Evolutionary conservation across 2,888 invertebrate species (phyloP), one percentile per base, ranked within the genome.

Genomic region (Drosophila neutralis): DNA sequence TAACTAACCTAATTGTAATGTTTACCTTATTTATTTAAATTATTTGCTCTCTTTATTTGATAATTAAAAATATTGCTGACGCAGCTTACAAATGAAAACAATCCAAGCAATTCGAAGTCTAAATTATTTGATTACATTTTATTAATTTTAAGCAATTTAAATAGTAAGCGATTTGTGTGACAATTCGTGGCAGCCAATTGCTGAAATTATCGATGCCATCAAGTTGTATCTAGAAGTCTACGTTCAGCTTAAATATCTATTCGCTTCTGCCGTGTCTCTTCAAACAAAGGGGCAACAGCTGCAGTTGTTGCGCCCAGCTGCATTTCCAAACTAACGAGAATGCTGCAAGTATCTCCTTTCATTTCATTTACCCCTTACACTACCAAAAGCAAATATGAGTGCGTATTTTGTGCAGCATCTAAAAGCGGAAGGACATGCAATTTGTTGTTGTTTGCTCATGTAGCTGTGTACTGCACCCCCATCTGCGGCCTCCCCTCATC

Each of bases 401-500:
- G 89, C 87, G 87, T 87, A 73, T 87, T 69, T 83, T 82, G 85
- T 83, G 77, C 57, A 73, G 87, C 87, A 87, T 75, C 85, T 73
- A 87, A 80, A 24, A 85, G 85, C 87, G 85, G 89, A 84, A 89
- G 84, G 87, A 86, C 89, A 87, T 89, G 85, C 85, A 86, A 86
- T 86, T 86, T 86, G 85, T 86, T 86, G 85, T 82, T 85, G 85
- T 85, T 85, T 84, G 87, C 80, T 69, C 60, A 79, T 89, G 89
- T 80, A 82, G 82, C 76, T 74, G 59, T 73, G 51, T 49, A 54
- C 51, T 31, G 1, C 11, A 18, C 27, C n/a, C 56, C 4, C n/a
- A 0, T 7, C 7, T 13, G 36, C 15, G 27, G 27, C 27, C 8
- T 2, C 3, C 8, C 18, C 21, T 29, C 31, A 10, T 11, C 60